These are phyloP conservation scores for Procambarus virginalis DNA, from an alignment of 1,140 invertebrate species.

Conservation along the genomic window DNA sequence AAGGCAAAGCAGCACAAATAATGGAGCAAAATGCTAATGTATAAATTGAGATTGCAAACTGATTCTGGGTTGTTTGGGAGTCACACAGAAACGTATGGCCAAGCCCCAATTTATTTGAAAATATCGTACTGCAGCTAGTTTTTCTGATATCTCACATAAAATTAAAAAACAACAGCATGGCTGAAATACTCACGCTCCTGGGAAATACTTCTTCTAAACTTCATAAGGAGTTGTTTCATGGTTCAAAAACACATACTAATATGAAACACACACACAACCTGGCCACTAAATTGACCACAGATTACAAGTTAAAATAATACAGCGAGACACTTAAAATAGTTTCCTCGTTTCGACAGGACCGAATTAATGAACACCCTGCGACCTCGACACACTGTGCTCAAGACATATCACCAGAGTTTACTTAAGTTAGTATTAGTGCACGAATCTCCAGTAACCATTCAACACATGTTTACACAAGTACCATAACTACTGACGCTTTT, in stretches of 20 bases:
- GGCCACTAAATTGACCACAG: conserved; percentile 3
- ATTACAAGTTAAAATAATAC: background rate
- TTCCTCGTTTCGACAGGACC: background rate
- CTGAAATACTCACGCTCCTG: conserved; percentile 62
- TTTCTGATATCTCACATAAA: background rate
- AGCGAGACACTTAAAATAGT: background rate
- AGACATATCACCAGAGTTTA: background rate
- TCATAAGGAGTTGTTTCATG: conserved; percentile 64
- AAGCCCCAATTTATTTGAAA: background rate
- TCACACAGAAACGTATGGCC: background rate
- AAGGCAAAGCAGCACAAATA: too few relatives aligned
- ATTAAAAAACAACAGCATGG: background rate
- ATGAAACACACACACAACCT: background rate
- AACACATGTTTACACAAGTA: conserved; percentile 9
- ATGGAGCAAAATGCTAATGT: background rate
- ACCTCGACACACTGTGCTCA: background rate
- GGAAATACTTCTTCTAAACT: conserved; percentile 59
- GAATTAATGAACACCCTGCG: background rate
- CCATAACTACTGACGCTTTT: conserved; percentile 1
- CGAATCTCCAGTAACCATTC: background rate
- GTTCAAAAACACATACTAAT: conserved; percentile 5
- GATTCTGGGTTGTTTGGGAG: background rate
- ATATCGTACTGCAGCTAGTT: background rate
- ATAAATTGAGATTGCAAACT: background rate
- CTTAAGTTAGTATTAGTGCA: conserved; percentile 5